Conservation (phyloP, 2,797 vertebrate species). For the Cetoscarus ocellatus region DNA sequence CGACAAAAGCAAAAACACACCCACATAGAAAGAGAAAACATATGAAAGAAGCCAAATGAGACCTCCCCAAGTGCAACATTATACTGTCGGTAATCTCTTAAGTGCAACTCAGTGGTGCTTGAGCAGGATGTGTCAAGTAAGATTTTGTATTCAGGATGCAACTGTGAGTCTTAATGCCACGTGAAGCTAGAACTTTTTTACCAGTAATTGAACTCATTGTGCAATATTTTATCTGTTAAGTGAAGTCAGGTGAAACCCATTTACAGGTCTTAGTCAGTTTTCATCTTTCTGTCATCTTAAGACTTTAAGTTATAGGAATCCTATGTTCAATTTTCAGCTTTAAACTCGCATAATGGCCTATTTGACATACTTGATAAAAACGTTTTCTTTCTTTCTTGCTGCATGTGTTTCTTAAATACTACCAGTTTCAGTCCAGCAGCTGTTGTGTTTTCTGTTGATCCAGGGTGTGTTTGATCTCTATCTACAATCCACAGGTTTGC, state of each 20-base stretch:
- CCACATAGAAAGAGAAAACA: too few relatives aligned
- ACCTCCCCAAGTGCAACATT: too few relatives aligned
- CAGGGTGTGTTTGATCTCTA: slow-evolving; percentile 60
- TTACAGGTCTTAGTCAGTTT: slow-evolving; percentile 11
- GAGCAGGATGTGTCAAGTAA: too few relatives aligned
- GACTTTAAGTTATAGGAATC: neutral
- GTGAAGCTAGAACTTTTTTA: neutral
- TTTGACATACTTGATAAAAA: neutral
- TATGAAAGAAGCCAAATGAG: too few relatives aligned
- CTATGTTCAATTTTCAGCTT: neutral
- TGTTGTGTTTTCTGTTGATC: slow-evolving; percentile 31
- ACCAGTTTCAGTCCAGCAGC: neutral
- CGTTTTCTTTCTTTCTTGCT: too few relatives aligned
- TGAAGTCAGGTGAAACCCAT: slow-evolving; percentile 49
- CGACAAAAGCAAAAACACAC: too few relatives aligned
- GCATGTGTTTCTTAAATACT: neutral
- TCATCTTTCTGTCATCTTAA: slow-evolving; percentile 16
- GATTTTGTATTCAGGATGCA: too few relatives aligned
- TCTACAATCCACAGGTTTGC: slow-evolving; percentile 47
- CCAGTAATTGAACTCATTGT: slow-evolving; percentile 46
- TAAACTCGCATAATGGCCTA: neutral
- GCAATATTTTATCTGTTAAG: slow-evolving; percentile 37
- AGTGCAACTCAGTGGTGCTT: too few relatives aligned
- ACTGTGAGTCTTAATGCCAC: too few relatives aligned
- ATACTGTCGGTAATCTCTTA: too few relatives aligned